Percentiles rank a stretch among this genome's conserved stretches.
Evolutionary conservation across 2,113 vertebrate genomes (phyloP).

Genomic region (Crotalus helleri): DNA sequence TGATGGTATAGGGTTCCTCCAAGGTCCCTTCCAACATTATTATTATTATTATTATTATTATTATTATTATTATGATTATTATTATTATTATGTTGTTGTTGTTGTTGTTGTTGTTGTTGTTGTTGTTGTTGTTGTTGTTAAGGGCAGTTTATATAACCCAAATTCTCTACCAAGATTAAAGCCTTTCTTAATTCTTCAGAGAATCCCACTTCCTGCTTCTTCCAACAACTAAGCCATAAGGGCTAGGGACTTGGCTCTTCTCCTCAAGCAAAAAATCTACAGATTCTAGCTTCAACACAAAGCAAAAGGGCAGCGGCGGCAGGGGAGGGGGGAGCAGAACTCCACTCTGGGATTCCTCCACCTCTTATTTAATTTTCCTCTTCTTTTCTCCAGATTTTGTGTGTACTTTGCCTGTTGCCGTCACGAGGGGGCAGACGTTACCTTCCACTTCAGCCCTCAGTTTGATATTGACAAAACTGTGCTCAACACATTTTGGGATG

Average conservation of each 20-base stretch:
- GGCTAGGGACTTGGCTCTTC: too few species aligned
- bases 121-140: too few species aligned
- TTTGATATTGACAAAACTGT: conserved; percentile 76
- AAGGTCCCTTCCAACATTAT: too few species aligned
- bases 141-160: too few species aligned
- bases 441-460: conserved; percentile 80
- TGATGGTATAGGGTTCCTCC: too few species aligned
- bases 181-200: background rate
- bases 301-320: background rate
- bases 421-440: conserved; percentile 64
- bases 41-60: too few species aligned
- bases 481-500: conserved; percentile 69
- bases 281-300: background rate
- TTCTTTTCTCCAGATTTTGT: conserved; percentile 63
- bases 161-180: background rate
- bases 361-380: background rate
- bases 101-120: too few species aligned
- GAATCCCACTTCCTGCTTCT: background rate
- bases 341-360: background rate
- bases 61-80: too few species aligned
- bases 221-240: background rate
- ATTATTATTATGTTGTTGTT: too few species aligned
- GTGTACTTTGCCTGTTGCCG: conserved; percentile 73
- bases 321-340: background rate
- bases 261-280: background rate